Base-by-base conservation (phyloP, 2,888 invertebrate species). In the Drosophila gaucha region DNA sequence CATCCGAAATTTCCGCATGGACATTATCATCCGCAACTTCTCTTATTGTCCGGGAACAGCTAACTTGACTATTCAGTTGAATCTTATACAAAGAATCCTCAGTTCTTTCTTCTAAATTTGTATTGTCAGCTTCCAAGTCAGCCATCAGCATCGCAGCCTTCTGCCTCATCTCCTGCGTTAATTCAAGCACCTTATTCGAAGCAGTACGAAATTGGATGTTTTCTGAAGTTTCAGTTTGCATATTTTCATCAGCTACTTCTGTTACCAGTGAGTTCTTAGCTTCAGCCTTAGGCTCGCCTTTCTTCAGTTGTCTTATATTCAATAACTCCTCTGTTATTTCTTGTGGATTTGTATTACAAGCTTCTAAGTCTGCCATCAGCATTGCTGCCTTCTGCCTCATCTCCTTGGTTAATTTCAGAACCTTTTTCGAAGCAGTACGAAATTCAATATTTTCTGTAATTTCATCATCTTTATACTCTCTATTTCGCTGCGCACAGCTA, bases 361-460 rank as follows among this genome's bases (percentile, higher is more conserved):
- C 1, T 39, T 66, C 72, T 26, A 72, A 51, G 14, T 67, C 62
- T 16, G 69, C 47, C 44, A 80, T 47, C 1, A 79, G 28, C 43
- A 39, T 50, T 8, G 33, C 31, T n/a, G 20, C 60, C 9, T 22
- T 67, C 6, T 10, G 36, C 5, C 18, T 49, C 41, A 59, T 65
- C n/a, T 66, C 67, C 1, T 66, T 59, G 8, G 66, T 43, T 20
- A 76, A 8, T 24, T 44, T 6, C 14, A 68, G 18, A 0, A 12
- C 1, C 26, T 57, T 72, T 18, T 56, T 63, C 10, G 72, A 63
- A 14, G 69, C 69, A 2, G 74, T 74, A 6, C 64, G 54, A 55
- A 73, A 73, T 5, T 28, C 39, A 6, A 52, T 47, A 2, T 31
- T 14, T 14, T 18, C 36, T 8, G 36, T 9, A 14, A 41, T 14